Percentiles rank a stretch among this genome's conserved stretches.
Conservation (phyloP, 2,888 invertebrate species). For the Hypomecis atomaria region DNA sequence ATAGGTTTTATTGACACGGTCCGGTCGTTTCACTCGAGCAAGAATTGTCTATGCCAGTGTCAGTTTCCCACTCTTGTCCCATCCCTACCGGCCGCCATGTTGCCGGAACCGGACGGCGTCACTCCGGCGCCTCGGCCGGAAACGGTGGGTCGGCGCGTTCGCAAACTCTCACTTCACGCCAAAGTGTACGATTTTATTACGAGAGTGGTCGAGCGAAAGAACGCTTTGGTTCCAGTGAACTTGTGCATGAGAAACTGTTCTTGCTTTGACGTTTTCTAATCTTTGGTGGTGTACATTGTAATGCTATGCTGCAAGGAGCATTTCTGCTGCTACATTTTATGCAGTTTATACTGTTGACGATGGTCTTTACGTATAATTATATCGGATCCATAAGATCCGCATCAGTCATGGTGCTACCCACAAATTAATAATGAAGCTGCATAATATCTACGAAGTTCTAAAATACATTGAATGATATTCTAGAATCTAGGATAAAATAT, state of each 20-base stretch:
- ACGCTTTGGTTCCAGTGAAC: background rate
- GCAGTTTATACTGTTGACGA: too few relatives aligned
- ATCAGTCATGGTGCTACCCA: too few relatives aligned
- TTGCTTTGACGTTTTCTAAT: too few relatives aligned
- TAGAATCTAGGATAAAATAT: too few relatives aligned
- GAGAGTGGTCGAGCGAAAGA: conserved; percentile 13
- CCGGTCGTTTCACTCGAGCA: conserved; percentile 22
- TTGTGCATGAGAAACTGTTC: background rate
- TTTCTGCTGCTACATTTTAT: too few relatives aligned
- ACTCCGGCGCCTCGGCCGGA: conserved; percentile 69
- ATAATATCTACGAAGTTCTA: too few relatives aligned
- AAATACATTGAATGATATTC: too few relatives aligned
- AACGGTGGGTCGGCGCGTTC: conserved; percentile 66
- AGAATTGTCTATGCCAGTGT: conserved; percentile 23
- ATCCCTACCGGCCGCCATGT: conserved; percentile 41
- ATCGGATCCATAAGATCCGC: too few relatives aligned
- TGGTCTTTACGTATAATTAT: too few relatives aligned
- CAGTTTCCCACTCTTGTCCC: conserved; percentile 36
- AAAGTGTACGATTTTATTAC: conserved; percentile 7
- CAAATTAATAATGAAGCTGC: too few relatives aligned
- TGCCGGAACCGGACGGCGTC: conserved; percentile 73
- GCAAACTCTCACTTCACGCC: conserved; percentile 64
- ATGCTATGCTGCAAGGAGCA: too few relatives aligned
- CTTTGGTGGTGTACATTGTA: too few relatives aligned
- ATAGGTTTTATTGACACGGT: conserved; percentile 20